Percentiles rank a stretch among this genome's conserved stretches.
These are phyloP conservation scores for Archips xylosteana DNA, from an alignment of 2,888 invertebrate species.

Conservation along the genomic window DNA sequence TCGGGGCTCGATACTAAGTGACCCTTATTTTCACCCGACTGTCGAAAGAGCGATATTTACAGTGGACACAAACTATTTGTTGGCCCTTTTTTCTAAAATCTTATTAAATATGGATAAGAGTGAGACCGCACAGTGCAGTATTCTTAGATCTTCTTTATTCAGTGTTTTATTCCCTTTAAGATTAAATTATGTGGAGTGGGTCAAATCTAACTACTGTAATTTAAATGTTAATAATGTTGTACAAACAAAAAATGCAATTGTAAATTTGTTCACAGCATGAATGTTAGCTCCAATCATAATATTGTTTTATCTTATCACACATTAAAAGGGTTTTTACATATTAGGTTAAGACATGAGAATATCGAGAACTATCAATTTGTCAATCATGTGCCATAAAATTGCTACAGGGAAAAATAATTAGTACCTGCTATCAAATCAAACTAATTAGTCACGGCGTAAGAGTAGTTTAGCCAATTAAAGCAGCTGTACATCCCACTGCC, in stretches of 20 bases:
- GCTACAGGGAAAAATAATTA: constrained; percentile 14
- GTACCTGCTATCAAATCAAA: background rate
- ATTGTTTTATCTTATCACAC: background rate
- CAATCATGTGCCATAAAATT: constrained; percentile 12
- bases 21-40: no score
- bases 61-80: no score
- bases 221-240: background rate
- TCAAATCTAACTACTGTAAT: background rate
- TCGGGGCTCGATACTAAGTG: no score
- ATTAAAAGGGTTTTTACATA: background rate
- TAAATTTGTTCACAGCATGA: background rate
- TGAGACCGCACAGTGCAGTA: background rate
- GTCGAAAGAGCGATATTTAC: no score
- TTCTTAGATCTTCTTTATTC: background rate
- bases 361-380: background rate
- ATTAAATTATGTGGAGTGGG: background rate
- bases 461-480: background rate
- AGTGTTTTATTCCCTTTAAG: background rate
- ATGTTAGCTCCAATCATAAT: no score
- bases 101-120: background rate
- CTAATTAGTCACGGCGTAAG: background rate
- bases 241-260: background rate
- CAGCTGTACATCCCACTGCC: no score
- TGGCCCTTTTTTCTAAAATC: no score
- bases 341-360: background rate